A percentile compares a stretch with the other conserved stretches of the same genome.
phyloP scores from a whole-genome alignment of 1,140 invertebrate genomes.

The Drosophila sulfurigaster region DNA sequence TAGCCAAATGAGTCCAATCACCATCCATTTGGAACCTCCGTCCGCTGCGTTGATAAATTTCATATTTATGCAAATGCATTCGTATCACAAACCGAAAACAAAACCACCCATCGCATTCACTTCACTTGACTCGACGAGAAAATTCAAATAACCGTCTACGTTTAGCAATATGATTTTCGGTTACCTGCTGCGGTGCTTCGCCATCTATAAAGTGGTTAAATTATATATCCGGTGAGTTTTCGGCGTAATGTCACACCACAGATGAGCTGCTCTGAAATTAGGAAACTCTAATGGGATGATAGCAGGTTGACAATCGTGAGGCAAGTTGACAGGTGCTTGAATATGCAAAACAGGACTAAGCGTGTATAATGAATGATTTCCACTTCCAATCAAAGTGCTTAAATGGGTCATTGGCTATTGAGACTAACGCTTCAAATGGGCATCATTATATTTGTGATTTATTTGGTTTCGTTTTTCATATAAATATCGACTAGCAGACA shows the following conservation, averaged over 20 bases:
- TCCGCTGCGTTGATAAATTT: constrained; percentile 73
- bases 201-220: constrained; percentile 70
- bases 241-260: constrained; percentile 35
- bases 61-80: constrained; percentile 80
- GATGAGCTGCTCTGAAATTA: constrained; percentile 32
- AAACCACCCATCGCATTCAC: constrained; percentile 54
- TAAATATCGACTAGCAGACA: too few species aligned
- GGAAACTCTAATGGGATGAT: constrained; percentile 26
- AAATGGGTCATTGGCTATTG: constrained; percentile 2
- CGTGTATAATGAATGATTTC: constrained; percentile 7
- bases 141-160: constrained; percentile 64
- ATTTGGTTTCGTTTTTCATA: not conserved
- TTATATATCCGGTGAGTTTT: constrained; percentile 72
- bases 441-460: not conserved
- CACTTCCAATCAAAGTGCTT: not conserved
- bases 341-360: constrained; percentile 7
- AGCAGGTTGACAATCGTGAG: constrained; percentile 2
- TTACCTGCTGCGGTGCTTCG: constrained; percentile 54
- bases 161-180: constrained; percentile 68
- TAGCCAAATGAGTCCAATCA: constrained; percentile 81
- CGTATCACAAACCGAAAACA: constrained; percentile 50
- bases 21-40: constrained; percentile 66
- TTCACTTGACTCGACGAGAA: constrained; percentile 27
- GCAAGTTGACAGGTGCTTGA: constrained; percentile 8
- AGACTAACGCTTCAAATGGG: not conserved